Base-by-base conservation (phyloP, 2,113 vertebrate species). In the Lepus europaeus region DNA sequence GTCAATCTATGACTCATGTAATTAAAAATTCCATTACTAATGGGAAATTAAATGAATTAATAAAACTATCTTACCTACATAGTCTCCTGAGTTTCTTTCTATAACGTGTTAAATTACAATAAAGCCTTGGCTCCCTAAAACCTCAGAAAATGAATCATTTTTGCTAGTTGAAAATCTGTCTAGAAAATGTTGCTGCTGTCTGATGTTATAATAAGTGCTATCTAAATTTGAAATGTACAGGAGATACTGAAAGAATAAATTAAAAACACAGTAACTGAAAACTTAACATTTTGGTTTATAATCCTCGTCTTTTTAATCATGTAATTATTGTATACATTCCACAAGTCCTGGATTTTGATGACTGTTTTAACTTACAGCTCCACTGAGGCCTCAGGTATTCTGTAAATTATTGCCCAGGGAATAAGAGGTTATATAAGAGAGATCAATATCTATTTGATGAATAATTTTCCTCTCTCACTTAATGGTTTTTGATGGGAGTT, bases 11-110 rank as follows among this genome's bases (percentile, higher is more conserved):
- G 56, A 78, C 39, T 95, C 70, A 51, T 27, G 19, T 94, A 79
- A 94, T 95, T 90, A 94, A 94, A 95, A 96, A 61, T 86, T 89
- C 7, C 76, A 89, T 70, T 90, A 84, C 39, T 95, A 56, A 56
- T 31, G 39, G 51, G 36, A 96, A 97, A 95, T 95, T 91, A 85
- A 89, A 53, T 91, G 59, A 86, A 66, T 76, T 89, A 87, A 14
- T 73, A 73, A 79, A 96, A 78, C 12, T 53, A 2, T 64, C 59
- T 93, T 64, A 56, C 25, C n/a, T 23, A 20, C 4, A 1, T n/a
- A 33, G 29, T 94, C 83, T 90, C 83, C 84, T 53, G 73, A 82
- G 51, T 88, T 84, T 94, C 59, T 90, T 16, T 68, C 68, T 90
- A 20, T 19, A 59, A 17, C 56, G n/a, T 31, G 27, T 14, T 92